Base-by-base conservation (phyloP, 2,888 invertebrate species). In the Thymelicus acteon region DNA sequence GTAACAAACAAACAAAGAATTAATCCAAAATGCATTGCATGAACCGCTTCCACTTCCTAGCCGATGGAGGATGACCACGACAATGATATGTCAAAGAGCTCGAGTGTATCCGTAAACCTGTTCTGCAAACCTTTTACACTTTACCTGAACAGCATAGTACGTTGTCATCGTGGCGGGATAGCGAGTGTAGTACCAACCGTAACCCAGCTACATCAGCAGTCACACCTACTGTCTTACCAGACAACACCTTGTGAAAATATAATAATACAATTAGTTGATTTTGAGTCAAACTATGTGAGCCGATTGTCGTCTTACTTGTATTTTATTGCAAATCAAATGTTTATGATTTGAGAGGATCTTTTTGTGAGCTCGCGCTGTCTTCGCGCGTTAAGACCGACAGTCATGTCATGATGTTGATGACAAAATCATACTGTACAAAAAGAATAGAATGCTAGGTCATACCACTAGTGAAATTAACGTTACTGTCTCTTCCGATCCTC, bases 161-260 rank as follows among this genome's bases (percentile, higher is more conserved):
- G 91, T 73, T 74, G 92, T 84, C 88, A 85, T 85, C 87, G 82
- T 78, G 79, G 88, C 90, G 82, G 87, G 86, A 84, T 80, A 83
- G 86, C 87, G 87, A 86, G 84, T 82, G 86, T 75, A 78, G 89
- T 90, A 92, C 90, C 87, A 88, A 92, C 90, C 90, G 87, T 89
- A 84, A 89, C 86, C 86, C 89, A 82, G 89, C 87, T 87, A 91
- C 83, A 88, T 89, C 91, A 85, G 90, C 92, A 86, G 85, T 87
- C 93, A 92, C 93, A 93, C 93, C 93, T 93, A 93, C 92, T 91
- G 92, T 93, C 92, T 92, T 93, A 93, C 90, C 91, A 93, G 93
- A 92, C 92, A 93, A 92, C 90, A 93, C 93, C 93, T 93, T 93
- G 90, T 93, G 91, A 92, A 93, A 93, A 92, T 92, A 93, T 92